Conservation (phyloP, 2,113 vertebrate genomes). For the Athene noctua region DNA sequence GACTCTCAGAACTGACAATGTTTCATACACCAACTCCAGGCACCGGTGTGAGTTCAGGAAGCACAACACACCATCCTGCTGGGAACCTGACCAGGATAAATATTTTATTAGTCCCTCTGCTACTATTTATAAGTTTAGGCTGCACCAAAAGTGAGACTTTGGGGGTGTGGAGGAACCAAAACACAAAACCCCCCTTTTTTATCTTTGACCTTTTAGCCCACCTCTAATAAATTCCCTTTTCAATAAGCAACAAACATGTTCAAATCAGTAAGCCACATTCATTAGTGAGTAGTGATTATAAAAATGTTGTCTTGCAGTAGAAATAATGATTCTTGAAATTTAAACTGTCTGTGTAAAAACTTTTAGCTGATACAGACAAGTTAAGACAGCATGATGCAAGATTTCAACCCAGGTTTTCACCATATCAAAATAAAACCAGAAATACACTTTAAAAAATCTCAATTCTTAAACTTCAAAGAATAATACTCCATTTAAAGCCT, state of each 20-base stretch:
- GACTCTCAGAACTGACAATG: not conserved
- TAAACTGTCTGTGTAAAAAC: not conserved
- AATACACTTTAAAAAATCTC: not conserved
- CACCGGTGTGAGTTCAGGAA: not conserved
- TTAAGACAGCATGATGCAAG: not conserved
- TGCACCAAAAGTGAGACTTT: not conserved
- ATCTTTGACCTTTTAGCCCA: not conserved
- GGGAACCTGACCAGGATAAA: not conserved
- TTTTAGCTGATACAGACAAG: not conserved
- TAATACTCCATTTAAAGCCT: not conserved
- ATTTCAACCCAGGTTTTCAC: not conserved
- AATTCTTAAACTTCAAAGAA: not conserved
- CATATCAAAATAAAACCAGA: not conserved
- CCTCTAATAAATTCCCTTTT: not conserved
- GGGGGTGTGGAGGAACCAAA: not conserved
- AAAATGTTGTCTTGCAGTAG: not conserved
- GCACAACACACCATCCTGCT: not conserved
- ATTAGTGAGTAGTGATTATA: not conserved
- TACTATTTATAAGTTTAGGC: not conserved
- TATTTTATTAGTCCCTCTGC: not conserved
- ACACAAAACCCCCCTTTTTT: not conserved
- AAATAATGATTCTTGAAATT: not conserved
- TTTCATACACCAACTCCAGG: rapidly evolving
- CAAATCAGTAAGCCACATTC: not conserved
- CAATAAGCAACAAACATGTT: not conserved